These are phyloP conservation scores for Lissocephala sabroskyi DNA, from an alignment of 2,888 invertebrate species.

Conservation along the genomic window DNA sequence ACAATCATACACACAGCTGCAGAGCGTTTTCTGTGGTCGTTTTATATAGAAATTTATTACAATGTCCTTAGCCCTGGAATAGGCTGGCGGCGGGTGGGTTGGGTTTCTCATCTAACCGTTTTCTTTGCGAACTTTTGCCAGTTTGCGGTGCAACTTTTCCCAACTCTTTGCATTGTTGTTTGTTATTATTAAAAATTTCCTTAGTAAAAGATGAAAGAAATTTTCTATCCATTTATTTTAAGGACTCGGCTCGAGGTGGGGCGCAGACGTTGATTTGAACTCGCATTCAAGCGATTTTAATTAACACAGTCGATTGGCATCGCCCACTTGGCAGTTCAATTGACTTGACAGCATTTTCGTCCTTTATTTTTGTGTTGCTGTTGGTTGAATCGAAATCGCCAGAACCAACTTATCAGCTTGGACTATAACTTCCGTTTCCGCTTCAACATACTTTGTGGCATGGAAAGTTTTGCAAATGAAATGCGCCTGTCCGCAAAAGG, in stretches of 20 bases:
- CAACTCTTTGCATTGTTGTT: slow-evolving; percentile 28
- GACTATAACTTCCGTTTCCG: slow-evolving; percentile 48
- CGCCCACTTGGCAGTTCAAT: no score
- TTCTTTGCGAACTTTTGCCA: slow-evolving; percentile 9
- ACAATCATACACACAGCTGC: slow-evolving; percentile 10
- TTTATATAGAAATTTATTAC: slow-evolving; percentile 56
- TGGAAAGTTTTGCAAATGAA: slow-evolving; percentile 40
- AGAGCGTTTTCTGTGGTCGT: slow-evolving; percentile 51
- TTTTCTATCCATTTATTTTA: no score
- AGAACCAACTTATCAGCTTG: slow-evolving; percentile 26
- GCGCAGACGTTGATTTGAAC: no score
- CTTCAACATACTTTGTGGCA: slow-evolving; percentile 38
- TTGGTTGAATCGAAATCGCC: background rate
- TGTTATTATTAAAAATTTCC: background rate
- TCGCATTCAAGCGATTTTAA: no score
- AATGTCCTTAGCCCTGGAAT: slow-evolving; percentile 29
- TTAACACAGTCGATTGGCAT: no score
- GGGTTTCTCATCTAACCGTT: no score
- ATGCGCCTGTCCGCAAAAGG: slow-evolving; percentile 43
- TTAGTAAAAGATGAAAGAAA: background rate
- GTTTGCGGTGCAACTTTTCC: slow-evolving; percentile 31
- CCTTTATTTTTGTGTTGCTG: no score
- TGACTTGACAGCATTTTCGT: no score
- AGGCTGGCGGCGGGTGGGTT: background rate
- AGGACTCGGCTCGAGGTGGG: no score